Evolutionary conservation across 2,797 vertebrate species (phyloP), one percentile per base, ranked within the genome.

Genomic region (Siniperca scherzeri): DNA sequence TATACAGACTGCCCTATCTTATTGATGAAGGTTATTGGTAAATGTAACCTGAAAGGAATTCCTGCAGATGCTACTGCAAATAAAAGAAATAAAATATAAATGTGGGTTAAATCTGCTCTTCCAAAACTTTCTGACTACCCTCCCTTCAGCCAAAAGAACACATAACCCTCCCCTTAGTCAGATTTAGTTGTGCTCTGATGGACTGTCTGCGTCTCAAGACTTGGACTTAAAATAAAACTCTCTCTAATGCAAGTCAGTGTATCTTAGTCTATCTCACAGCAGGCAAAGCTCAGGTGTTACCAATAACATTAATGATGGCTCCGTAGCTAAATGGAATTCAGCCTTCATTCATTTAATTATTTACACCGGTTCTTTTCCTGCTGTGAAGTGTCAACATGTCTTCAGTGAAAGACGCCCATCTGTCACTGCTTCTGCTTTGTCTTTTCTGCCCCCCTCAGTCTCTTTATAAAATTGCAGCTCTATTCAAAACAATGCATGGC

Each of bases 361-460:
- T 36, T 36, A 36, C 33, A 16, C 17, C 48, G 42, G 69, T 21
- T 50, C 46, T 38, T 12, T 33, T 48, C 1, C 57, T 11, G 0
- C 59, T 11, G 59, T 21, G 30, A 19, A 0, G 1, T 1, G 12
- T 67, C 48, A 38, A n/a, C 22, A 2, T 40, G 13, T 55, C 27
- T 16, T 61, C 22, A 4, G 21, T 12, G 30, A 9, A 19, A 62
- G 8, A 72, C 13, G 13, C 13, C 0, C 14, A 30, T 33, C 19
- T 25, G 40, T 42, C 40, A 42, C 10, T 42, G 22, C 5, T 22
- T 0, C 57, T 13, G 22, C 38, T 36, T 46, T 50, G 67, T 1
- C n/a, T 70, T 36, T 68, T 30, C 77, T 77, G 71, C 70, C 77
- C 0, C 79, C 44, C 11, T 72, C 50, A 33, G 80, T 57, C 57